phyloP scores from a whole-genome alignment of 2,113 vertebrate genomes.

The Microtus richardsoni region DNA sequence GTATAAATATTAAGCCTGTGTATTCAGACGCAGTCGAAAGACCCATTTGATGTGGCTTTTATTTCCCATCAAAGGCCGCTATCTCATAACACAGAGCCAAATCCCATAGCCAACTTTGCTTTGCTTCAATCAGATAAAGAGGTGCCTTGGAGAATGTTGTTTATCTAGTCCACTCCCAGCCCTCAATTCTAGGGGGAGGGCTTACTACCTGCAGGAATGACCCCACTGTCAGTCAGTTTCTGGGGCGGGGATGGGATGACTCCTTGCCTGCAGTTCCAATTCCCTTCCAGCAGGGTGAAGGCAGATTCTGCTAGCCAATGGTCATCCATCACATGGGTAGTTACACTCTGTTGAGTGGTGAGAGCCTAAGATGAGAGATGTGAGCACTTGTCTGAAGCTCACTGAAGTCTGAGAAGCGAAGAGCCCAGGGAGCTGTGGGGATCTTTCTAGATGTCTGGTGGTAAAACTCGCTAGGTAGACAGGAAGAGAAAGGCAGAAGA shows the following conservation, averaged over 20 bases:
- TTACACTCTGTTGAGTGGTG: neutral
- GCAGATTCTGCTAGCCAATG: neutral
- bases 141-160: neutral
- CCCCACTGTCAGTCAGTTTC: neutral
- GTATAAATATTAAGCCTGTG: slow-evolving; percentile 27
- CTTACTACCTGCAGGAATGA: neutral
- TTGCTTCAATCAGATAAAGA: slow-evolving; percentile 77
- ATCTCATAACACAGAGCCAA: slow-evolving; percentile 80
- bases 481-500: neutral
- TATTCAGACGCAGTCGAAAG: slow-evolving; percentile 65
- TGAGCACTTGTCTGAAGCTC: neutral
- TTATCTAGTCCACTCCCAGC: slow-evolving; percentile 15
- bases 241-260: neutral
- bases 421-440: neutral
- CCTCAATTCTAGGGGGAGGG: neutral
- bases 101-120: slow-evolving; percentile 77
- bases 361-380: neutral
- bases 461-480: neutral
- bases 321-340: fast-evolving
- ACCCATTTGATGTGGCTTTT: slow-evolving; percentile 74
- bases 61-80: slow-evolving; percentile 78
- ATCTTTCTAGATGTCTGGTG: neutral
- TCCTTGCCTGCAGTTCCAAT: fast-evolving
- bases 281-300: fast-evolving
- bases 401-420: fast-evolving